Base-by-base conservation (phyloP, 2,113 vertebrate species). In the Pseudolaguvia tuberculata region DNA sequence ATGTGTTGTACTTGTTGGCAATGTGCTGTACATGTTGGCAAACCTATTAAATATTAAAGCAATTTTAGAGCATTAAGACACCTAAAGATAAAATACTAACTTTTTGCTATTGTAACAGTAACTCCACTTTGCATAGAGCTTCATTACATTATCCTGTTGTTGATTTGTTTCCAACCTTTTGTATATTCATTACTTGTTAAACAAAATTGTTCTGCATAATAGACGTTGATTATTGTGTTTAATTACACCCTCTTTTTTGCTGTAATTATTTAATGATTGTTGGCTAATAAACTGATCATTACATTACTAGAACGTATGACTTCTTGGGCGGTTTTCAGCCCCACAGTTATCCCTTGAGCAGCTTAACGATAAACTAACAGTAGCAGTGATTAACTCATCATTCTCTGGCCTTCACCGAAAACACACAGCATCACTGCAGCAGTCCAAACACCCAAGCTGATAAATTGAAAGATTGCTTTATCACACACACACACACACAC, bases 401-500 rank as follows among this genome's bases (percentile, higher is more conserved):
- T 48, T 27, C 63, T 42, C 42, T 20, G 2, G 35, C 1, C 12
- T 14, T 65, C n/a, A 17, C 13, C 9, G 14, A 21, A 65, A 65
- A 47, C 21, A 47, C 56, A 62, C 8, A 21, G 42, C 14, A 51
- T 31, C 31, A 70, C 6, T 56, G 12, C n/a, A 25, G 53, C 20
- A 20, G 57, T 25, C 31, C 25, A 11, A 72, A 48, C 48, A 67
- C 15, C 23, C 63, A 25, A 20, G 48, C 31, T 55, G 29, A 55
- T 65, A 74, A 74, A 65, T 9, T 17, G 29, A 21, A 23, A 21
- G 45, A 15, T 35, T 1, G 20, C 15, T 66, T 75, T 7, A 75
- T 65, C 50, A 61, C 58, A 13, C 29, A 45, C 42, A 18, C 48
- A 50, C 48, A 50, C 47, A 48, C 47, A 48, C 47, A 48, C 48